Percentiles rank a stretch among this genome's conserved stretches.
These are phyloP conservation scores for Cosmia pyralina DNA, from an alignment of 2,888 invertebrate species.

Conservation along the genomic window DNA sequence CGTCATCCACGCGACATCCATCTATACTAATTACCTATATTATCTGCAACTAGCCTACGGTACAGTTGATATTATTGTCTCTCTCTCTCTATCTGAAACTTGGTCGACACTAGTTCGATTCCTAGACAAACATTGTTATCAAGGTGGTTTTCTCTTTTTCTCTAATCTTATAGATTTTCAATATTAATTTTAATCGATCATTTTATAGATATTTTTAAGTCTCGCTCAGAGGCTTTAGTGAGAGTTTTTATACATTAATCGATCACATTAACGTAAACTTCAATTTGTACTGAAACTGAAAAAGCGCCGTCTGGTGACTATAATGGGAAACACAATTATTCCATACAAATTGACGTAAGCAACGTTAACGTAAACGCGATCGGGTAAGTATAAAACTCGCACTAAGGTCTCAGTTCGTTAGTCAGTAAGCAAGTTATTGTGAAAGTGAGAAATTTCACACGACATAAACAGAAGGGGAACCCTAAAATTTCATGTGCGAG, in stretches of 20 bases:
- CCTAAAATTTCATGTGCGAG: constrained; percentile 35
- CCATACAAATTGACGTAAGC: too few species aligned
- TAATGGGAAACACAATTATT: too few species aligned
- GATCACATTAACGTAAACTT: too few species aligned
- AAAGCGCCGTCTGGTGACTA: too few species aligned
- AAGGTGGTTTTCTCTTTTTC: neutral
- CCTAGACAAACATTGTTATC: neutral
- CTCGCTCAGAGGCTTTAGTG: too few species aligned
- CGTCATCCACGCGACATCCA: too few species aligned
- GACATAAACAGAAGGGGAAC: constrained; percentile 19
- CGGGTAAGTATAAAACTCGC: too few species aligned
- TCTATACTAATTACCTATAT: neutral
- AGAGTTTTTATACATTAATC: too few species aligned
- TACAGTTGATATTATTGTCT: neutral
- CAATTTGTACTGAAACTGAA: too few species aligned
- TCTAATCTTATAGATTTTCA: too few species aligned
- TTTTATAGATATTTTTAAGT: neutral
- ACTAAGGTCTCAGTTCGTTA: neutral
- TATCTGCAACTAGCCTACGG: neutral
- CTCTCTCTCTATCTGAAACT: neutral
- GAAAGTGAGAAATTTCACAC: constrained; percentile 19
- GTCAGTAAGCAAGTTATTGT: neutral
- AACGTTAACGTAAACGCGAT: too few species aligned
- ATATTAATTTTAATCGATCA: too few species aligned
- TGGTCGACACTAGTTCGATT: neutral